Base-by-base conservation (phyloP, 2,888 invertebrate genomes). In the Ochropacha duplaris region DNA sequence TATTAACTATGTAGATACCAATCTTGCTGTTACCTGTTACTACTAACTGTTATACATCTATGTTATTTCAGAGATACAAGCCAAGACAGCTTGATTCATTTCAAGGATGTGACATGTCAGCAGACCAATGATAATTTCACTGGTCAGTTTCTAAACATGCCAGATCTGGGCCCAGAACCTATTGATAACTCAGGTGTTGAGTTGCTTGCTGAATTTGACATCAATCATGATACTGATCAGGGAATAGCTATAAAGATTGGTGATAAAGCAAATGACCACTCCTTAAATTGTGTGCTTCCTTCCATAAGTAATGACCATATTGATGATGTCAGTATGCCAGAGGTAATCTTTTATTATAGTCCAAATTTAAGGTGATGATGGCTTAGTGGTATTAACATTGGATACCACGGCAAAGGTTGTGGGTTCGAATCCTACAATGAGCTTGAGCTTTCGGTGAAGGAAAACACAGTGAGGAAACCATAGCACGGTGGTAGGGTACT, bases 241-340 rank as follows among this genome's bases (percentile, higher is more conserved):
- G 82, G 79, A 22, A 84, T 83, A 55, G 65, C 71, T 6, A 79
- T 71, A 56, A 86, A 84, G 57, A 66, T 77, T 31, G 72, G 61
- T 50, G 66, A 66, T 54, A 79, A 79, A 59, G 79, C 76, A 57
- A 77, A 75, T 69, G 77, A 79, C 22, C 76, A 81, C 60, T 89
- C 88, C 44, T 68, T 92, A 50, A 92, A 92, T 65, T 92, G 92
- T 83, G 89, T 92, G 22, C 73, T 92, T 50, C 92, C 92, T 24
- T 92, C 90, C 34, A 82, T 92, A 50, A 86, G 83, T 63, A 85
- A 81, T 76, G 86, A 88, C 59, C 85, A 86, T 8, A 87, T 78
- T 79, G 89, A 92, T 81, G 88, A 88, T 79, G 81, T 81, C 11
- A 66, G 80, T 54, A 84, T 88, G 72, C 71, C 71, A 31, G 88